Evolutionary conservation across 1,140 invertebrate species (phyloP), one percentile per base, ranked within the genome.

Genomic region (Cydia fagiglandana): DNA sequence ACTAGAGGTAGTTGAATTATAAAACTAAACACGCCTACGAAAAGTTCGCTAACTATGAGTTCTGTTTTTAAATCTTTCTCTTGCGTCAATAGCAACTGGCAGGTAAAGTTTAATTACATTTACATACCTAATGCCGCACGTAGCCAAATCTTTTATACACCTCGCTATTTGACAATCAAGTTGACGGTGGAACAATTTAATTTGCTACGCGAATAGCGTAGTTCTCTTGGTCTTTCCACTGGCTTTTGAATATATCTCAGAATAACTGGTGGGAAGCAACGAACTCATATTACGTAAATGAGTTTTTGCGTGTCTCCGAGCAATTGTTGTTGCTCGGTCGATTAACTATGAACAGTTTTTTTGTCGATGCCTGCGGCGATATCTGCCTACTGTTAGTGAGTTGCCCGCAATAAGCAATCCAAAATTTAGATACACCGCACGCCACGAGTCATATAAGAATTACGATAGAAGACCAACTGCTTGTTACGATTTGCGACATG

Each of bases 41-140:
- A 61, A 24, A 24, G 56, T 61, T 61, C 56, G 20, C 20, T 24
- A 61, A 53, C 50, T 53, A n/a, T 53, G 15, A 61, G 56, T 61
- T 61, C 20, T 61, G 56, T 61, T 61, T 61, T 24, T 24, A 61
- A 61, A 61, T 24, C 20, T 61, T 61, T n/a, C 50, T 53, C 17
- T 24, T 61, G 56, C 56, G 56, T 61, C 56, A 61, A 61, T 61
- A 6, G 56, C 56, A 61, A 61, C 56, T 24, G 56, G 56, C 56
- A 61, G 56, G 56, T 61, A 61, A 24, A 61, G 56, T 61, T 61
- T 61, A 61, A 61, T 61, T 61, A 61, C 56, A 61, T 61, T 61
- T 61, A 24, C 56, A 61, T 61, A 24, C 56, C 10, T 61, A 61
- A 61, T 66, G 64, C 64, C 30, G 64, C 64, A 66, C 24, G 30